phyloP scores from a whole-genome alignment of 2,888 invertebrate genomes.

The Drosophila falleni region DNA sequence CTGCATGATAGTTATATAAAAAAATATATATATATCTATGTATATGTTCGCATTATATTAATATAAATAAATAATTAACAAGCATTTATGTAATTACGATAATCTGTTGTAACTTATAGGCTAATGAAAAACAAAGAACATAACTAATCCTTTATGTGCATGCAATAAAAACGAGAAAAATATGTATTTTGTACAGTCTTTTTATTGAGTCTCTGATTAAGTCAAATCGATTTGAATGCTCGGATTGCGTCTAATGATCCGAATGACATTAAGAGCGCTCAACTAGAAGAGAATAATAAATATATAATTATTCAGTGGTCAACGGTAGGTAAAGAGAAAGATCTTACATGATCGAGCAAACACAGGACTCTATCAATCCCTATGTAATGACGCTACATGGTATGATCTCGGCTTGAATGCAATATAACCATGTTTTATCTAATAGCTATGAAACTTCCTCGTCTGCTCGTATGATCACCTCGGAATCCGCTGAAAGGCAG shows the following conservation, averaged over 20 bases:
- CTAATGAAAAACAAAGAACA: slow-evolving; percentile 46
- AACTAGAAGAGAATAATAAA: background rate
- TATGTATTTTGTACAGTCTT: background rate
- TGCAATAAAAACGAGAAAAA: slow-evolving; percentile 74
- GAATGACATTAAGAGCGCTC: background rate
- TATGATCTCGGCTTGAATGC: background rate
- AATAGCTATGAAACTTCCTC: slow-evolving; percentile 1
- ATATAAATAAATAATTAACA: slow-evolving; percentile 44
- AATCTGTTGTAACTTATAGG: slow-evolving; percentile 76
- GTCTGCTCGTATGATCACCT: background rate
- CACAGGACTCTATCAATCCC: background rate
- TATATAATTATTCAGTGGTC: background rate
- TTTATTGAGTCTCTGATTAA: background rate
- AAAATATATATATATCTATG: slow-evolving; percentile 36
- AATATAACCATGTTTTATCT: background rate
- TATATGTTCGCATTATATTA: slow-evolving; percentile 36
- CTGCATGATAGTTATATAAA: slow-evolving; percentile 13
- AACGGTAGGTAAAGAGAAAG: background rate
- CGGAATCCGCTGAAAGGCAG: background rate
- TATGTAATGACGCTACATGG: background rate
- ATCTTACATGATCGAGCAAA: background rate
- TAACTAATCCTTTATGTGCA: slow-evolving; percentile 81
- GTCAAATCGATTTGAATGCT: background rate
- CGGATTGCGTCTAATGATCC: background rate
- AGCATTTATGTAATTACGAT: slow-evolving; percentile 58